phyloP scores from a whole-genome alignment of 2,113 vertebrate species.

The Toxotes jaculatrix region DNA sequence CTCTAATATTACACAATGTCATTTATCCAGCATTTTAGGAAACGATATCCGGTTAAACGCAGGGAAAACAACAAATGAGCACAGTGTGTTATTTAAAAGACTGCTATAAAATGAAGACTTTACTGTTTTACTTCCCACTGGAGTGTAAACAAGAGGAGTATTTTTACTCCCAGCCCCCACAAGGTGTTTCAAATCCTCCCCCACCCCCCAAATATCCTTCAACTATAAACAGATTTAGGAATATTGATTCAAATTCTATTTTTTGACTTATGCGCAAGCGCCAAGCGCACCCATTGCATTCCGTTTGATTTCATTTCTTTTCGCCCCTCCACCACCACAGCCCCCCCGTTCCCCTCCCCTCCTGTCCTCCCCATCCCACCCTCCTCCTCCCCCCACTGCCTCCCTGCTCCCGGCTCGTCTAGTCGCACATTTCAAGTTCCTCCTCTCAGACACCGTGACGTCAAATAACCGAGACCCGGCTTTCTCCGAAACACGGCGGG shows the following conservation, averaged over 20 bases:
- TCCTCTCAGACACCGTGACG: constrained; percentile 81
- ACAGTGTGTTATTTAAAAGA: neutral
- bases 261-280: constrained; percentile 75
- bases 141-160: neutral
- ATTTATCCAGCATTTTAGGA: neutral
- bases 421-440: constrained; percentile 77
- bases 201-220: constrained; percentile 53
- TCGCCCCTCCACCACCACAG: constrained; percentile 1
- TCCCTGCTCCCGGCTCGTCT: constrained; percentile 50
- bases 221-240: constrained; percentile 75
- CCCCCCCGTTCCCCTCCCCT: neutral
- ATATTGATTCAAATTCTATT: constrained; percentile 66
- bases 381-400: neutral
- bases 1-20: neutral
- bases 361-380: neutral
- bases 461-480: constrained; percentile 79
- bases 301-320: constrained; percentile 69
- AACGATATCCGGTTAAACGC: neutral
- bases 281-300: constrained; percentile 73
- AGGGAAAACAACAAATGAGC: constrained; percentile 4
- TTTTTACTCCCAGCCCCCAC: constrained; percentile 41
- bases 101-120: constrained; percentile 9
- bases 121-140: neutral
- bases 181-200: constrained; percentile 20
- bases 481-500: constrained; percentile 49